Evolutionary conservation across 2,797 vertebrate species (phyloP), one percentile per base, ranked within the genome.

Genomic region (Cichlasoma orientale): DNA sequence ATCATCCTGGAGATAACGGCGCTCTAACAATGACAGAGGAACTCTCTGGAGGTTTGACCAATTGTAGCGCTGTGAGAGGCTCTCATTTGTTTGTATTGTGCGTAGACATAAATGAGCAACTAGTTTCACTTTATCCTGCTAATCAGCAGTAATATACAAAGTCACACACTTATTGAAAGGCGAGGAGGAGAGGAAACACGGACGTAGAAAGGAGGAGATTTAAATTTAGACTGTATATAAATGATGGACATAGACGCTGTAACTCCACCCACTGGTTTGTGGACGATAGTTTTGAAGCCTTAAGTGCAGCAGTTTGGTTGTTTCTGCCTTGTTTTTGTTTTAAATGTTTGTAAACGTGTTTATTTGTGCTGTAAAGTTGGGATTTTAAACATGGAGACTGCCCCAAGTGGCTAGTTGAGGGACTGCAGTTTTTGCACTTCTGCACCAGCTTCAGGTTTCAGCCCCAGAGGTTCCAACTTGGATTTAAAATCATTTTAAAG

Each of bases 41-140:
- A n/a, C 18, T 50, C 44, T 47, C 63, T 50, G 25, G 41, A 50
- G 41, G 25, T 13, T 50, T 68, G 25, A 19, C 16, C 41, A 68
- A 27, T 50, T 29, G 41, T 68, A 29, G 61, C 16, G 2, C 0
- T 0, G 13, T 0, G 5, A 68, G 41, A 50, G 25, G 25, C 27
- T 44, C 3, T n/a, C 10, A 0, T 50, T 47, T 68, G 41, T 68
- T 68, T 68, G 25, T 50, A 13, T 8, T 68, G 10, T 29, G 41
- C 13, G 50, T 13, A 44, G 41, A 13, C 41, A 44, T 44, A 14
- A 5, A 16, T 44, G 44, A 47, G 38, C 41, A 0, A 19, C 7
- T 47, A 23, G 41, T 44, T 23, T 25, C 25, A 41, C 38, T 27
- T 41, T 66, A 1, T 66, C 61, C 0, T 66, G 23, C 14, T 27